Percentiles rank a stretch among this genome's conserved stretches.
These are phyloP conservation scores for Geodia barretti DNA, from an alignment of 37 sponge, comb jelly and placozoan genomes.

Conservation along the genomic window DNA sequence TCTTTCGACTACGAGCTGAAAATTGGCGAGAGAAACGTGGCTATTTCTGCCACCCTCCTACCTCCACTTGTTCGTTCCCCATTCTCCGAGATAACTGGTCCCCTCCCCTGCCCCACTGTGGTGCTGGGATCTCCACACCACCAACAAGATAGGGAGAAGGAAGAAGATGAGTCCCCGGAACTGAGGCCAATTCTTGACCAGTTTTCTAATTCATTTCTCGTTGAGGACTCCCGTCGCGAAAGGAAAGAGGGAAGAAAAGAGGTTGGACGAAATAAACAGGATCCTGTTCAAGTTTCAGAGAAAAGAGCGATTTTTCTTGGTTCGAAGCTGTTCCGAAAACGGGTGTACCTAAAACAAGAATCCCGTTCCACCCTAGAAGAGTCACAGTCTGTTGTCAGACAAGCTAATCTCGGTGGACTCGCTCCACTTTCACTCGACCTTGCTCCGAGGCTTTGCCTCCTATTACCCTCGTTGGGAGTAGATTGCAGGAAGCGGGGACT, in stretches of 20 bases:
- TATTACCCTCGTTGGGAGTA: too few relatives aligned
- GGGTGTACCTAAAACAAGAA: constrained; percentile 11
- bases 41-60: background rate
- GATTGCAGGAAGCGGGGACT: too few relatives aligned
- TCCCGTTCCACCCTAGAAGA: background rate
- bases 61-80: background rate
- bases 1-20: background rate
- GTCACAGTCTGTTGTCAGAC: background rate
- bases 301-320: constrained; percentile 22
- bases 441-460: constrained; percentile 3
- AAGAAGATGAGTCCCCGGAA: background rate
- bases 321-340: constrained; percentile 6
- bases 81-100: background rate
- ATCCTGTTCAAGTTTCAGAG: too few relatives aligned
- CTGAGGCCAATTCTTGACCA: background rate
- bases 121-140: background rate
- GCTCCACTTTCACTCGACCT: constrained; percentile 35
- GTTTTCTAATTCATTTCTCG: background rate
- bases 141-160: background rate
- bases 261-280: too few relatives aligned
- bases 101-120: background rate
- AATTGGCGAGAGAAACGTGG: background rate
- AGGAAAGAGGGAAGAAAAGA: background rate
- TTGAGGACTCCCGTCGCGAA: background rate
- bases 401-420: background rate